Base-by-base conservation (phyloP, 2,797 vertebrate genomes). In the Caiman crocodilus region DNA sequence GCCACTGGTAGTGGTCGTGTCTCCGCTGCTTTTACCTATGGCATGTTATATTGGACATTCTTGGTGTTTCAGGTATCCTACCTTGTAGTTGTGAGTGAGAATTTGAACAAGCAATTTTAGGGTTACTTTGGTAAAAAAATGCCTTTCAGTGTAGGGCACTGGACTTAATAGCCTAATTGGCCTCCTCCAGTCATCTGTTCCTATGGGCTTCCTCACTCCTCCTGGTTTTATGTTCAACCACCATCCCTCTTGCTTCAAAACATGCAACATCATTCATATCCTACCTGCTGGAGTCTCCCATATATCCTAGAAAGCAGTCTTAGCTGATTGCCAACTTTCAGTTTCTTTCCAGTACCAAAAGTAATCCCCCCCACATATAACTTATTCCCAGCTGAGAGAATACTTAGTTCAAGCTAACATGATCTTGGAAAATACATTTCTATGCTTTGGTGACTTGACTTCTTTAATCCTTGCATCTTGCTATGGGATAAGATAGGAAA, bases 401-500 rank as follows among this genome's bases (percentile, higher is more conserved):
- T 17, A 73, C 59, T 81, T 23, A 86, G 17, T 63, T 42, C 6
- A 64, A 91, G 71, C 65, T 17, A 73, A 65, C 5, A 17, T 5
- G 15, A n/a, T 65, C 55, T 28, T 78, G 69, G 50, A 82, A 91
- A 90, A 76, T 42, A 71, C 21, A 71, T 42, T 8, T 35, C 65
- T 13, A 16, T 69, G 30, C 30, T 35, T 69, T 21, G 65, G 65
- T 30, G 13, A 3, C 7, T 10, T 18, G 16, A 32, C 17, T 76
- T 13, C 32, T 85, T 87, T 82, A 58, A 76, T 57, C 21, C 79
- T 77, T 25, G 15, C 20, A 30, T 83, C 56, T 28, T 79, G 63
- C 82, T 79, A 59, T 86, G 56, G 55, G 10, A 60, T 87, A 64
- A 82, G 79, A 84, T 4, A 87, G 26, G 16, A 92, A 73, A 87